Evolutionary conservation across 2,113 vertebrate genomes (phyloP).

Genomic region (Saguinus imperator): DNA sequence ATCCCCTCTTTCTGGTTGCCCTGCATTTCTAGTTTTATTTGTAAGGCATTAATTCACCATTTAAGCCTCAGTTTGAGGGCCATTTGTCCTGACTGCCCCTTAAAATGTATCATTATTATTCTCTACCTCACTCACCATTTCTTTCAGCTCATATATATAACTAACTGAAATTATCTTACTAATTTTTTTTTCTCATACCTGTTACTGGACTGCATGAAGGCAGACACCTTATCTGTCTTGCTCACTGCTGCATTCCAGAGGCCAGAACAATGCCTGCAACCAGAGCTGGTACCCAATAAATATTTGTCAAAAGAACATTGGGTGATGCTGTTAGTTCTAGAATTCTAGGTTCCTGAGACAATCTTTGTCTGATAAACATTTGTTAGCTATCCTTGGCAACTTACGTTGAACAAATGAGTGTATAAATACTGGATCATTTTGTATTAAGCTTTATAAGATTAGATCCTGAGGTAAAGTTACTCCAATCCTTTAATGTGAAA

Average conservation of each 20-base stretch:
- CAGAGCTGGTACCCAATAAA: neutral
- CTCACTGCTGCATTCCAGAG: neutral
- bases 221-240: neutral
- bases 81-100: neutral
- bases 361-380: neutral
- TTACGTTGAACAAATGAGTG: neutral
- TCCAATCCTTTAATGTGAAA: neutral
- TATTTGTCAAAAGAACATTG: neutral
- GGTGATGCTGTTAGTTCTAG: neutral
- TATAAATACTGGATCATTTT: neutral
- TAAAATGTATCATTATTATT: neutral
- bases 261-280: neutral
- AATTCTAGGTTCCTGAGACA: neutral
- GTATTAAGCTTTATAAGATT: neutral
- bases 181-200: neutral
- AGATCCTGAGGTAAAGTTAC: neutral
- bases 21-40: neutral
- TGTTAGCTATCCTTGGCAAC: neutral
- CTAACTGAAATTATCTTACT: neutral
- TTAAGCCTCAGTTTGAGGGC: neutral
- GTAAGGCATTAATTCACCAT: neutral
- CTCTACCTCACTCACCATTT: neutral
- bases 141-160: neutral
- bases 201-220: neutral
- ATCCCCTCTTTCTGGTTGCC: neutral